Evolutionary conservation across 2,113 vertebrate species (phyloP), one percentile per base, ranked within the genome.

Genomic region (Haemorhous mexicanus): DNA sequence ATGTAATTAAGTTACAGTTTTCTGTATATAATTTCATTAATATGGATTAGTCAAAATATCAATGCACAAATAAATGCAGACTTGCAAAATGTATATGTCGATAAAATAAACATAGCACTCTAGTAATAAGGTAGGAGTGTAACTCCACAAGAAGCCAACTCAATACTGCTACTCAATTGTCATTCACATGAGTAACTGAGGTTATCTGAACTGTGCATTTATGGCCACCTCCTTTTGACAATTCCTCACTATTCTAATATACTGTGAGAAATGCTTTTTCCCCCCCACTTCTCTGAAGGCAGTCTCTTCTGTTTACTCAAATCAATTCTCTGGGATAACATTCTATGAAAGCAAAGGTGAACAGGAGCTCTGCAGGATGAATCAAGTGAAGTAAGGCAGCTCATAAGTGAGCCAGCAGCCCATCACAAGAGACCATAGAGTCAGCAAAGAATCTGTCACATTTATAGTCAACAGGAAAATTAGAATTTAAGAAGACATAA

Each of bases 41-140:
- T 91, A 97, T 95, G 58, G 93, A 97, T 97, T 94, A 92, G 74
- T 52, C 44, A 73, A 93, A 89, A 74, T 67, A 90, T 92, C 81
- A 89, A 93, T 83, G 75, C 64, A 77, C 70, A 95, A 91, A 90
- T 63, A 95, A 87, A 96, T 93, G 95, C 90, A 78, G 64, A 67
- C 55, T 85, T 94, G 91, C 91, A 96, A 95, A 94, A 92, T 82
- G 46, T 28, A 15, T 63, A 30, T 32, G 83, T 95, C 43, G 0
- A 91, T 86, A 93, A 95, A 82, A 90, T 68, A 93, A 77, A 84
- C 55, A 62, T 0, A 39, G 11, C 0, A 0, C 18, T 70, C 43
- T 28, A 52, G 69, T 53, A 94, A 91, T 46, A 49, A 62, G 32
- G 86, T 80, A 74, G 50, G 63, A 96, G 52, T 72, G 52, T 37